Conservation (phyloP, 2,113 vertebrate genomes). For the Serinus canaria region DNA sequence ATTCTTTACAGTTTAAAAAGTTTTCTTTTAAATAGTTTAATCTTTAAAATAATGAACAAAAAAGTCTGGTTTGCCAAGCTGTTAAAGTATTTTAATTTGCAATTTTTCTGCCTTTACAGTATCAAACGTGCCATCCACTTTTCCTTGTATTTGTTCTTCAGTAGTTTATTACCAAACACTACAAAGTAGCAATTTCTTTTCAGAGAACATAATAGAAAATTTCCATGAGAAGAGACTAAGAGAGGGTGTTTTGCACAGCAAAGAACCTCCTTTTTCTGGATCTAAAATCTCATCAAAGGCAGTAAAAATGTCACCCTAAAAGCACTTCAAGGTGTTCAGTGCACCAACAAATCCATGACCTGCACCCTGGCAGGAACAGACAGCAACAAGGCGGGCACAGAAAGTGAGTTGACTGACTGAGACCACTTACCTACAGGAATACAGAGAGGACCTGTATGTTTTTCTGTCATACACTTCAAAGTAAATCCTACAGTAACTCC, state of each 20-base stretch:
- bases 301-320: background rate
- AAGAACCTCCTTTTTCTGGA: background rate
- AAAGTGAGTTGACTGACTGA: background rate
- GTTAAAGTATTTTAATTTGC: background rate
- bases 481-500: background rate
- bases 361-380: background rate
- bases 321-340: background rate
- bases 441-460: background rate
- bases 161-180: background rate
- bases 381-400: background rate
- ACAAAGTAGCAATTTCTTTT: background rate
- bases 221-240: background rate
- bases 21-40: background rate
- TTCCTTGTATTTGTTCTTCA: background rate
- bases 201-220: background rate
- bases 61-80: background rate
- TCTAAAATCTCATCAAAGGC: background rate
- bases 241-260: background rate
- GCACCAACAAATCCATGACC: background rate
- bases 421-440: background rate
- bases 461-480: background rate
- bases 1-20: background rate
- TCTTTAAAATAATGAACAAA: background rate
- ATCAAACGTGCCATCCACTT: background rate
- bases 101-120: background rate